A percentile compares a stretch with the other conserved stretches of the same genome.
phyloP scores from a whole-genome alignment of 2,797 vertebrate genomes.

The Peromyscus aztecus region DNA sequence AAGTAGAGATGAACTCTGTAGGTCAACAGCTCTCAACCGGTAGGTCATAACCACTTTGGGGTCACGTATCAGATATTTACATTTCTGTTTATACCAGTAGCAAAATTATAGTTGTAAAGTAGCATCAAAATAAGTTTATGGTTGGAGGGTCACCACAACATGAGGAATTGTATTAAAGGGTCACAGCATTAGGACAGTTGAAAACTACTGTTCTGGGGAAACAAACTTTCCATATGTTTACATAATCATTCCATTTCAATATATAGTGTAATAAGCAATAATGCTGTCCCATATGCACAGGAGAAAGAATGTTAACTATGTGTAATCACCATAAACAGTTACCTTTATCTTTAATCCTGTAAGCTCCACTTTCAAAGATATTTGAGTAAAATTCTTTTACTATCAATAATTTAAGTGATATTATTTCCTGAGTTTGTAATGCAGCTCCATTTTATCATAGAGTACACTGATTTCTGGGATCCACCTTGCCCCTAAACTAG shows the following conservation, averaged over 20 bases:
- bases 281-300: background rate
- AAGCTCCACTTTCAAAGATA: background rate
- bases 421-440: background rate
- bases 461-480: background rate
- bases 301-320: background rate
- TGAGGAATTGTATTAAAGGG: too few species aligned
- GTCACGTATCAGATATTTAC: too few species aligned
- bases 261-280: background rate
- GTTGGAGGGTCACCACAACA: too few species aligned
- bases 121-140: too few species aligned
- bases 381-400: background rate
- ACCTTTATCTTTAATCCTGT: background rate
- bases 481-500: background rate
- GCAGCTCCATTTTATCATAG: background rate
- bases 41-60: too few species aligned
- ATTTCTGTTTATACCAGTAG: too few species aligned
- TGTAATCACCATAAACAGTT: background rate
- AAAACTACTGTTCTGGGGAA: background rate
- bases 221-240: background rate
- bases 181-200: too few species aligned
- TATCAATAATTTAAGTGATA: background rate
- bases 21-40: too few species aligned
- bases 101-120: too few species aligned
- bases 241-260: background rate
- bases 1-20: background rate